A percentile compares a stretch with the other conserved stretches of the same genome.
phyloP scores from a whole-genome alignment of 2,113 vertebrate genomes.

The Spilogale gracilis region DNA sequence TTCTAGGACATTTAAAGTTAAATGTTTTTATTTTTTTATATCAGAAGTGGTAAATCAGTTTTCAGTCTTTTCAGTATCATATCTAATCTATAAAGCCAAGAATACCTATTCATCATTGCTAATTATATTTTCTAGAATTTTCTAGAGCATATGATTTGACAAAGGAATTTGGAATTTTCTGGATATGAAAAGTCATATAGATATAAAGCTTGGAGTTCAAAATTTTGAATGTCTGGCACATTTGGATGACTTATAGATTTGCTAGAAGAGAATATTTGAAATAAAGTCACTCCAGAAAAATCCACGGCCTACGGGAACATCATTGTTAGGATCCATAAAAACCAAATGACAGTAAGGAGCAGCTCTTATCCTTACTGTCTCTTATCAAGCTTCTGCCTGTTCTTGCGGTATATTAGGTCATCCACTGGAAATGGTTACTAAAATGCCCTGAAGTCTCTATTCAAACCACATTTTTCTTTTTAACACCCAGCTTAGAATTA shows the following conservation, averaged over 20 bases:
- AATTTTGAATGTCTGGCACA: not conserved
- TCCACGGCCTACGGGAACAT: not conserved
- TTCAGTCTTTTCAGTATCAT: not conserved
- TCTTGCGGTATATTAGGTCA: not conserved
- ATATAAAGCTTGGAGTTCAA: not conserved
- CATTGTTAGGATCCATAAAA: constrained; percentile 13
- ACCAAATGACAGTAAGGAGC: not conserved
- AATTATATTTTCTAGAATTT: not conserved
- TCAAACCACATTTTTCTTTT: constrained; percentile 30
- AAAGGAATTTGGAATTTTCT: not conserved
- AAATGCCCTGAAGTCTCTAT: not conserved
- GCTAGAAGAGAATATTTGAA: constrained; percentile 12
- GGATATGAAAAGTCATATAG: constrained; percentile 15
- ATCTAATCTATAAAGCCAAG: not conserved
- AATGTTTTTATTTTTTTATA: constrained; percentile 28
- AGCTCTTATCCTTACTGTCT: not conserved
- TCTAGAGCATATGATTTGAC: not conserved
- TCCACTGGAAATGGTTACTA: not conserved
- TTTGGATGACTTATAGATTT: constrained; percentile 10
- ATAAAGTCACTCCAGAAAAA: constrained; percentile 12
- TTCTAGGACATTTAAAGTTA: constrained; percentile 9
- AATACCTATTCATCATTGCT: not conserved
- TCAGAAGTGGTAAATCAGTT: not conserved
- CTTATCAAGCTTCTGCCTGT: constrained; percentile 4
- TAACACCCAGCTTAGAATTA: constrained; percentile 25